Conservation (phyloP, 2,797 vertebrate species). For the Spea hammondii region DNA sequence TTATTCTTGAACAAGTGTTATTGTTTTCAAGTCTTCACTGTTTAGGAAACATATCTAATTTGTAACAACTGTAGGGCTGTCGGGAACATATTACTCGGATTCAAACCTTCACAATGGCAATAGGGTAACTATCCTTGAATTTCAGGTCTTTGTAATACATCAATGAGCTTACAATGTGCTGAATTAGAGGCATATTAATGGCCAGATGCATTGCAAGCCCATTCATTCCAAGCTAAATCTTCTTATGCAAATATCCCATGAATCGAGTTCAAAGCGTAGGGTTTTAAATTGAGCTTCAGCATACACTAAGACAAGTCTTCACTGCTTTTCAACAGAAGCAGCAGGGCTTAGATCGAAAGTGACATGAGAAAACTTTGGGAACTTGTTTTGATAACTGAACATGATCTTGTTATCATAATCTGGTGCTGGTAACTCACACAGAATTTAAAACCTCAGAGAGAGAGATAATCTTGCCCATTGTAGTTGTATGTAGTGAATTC, state of each 20-base stretch:
- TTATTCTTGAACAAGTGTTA: slow-evolving; percentile 29
- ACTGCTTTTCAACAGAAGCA: slow-evolving; percentile 65
- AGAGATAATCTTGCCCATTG: slow-evolving; percentile 95
- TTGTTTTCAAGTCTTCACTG: slow-evolving; percentile 41
- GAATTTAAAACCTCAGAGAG: slow-evolving; percentile 84
- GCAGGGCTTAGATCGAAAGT: slow-evolving; percentile 85
- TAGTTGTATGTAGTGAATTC: slow-evolving; percentile 90
- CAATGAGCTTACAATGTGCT: slow-evolving; percentile 99
- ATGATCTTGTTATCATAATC: slow-evolving; percentile 98
- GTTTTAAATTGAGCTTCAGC: slow-evolving; percentile 85
- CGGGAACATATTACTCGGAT: slow-evolving; percentile 84
- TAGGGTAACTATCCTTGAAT: slow-evolving; percentile 96
- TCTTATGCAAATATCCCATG: slow-evolving; percentile 99
- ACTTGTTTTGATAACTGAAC: slow-evolving; percentile 95
- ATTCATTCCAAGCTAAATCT: slow-evolving; percentile 95
- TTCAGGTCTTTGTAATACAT: slow-evolving; percentile 89
- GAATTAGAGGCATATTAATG: slow-evolving; percentile 99
- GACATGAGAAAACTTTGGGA: slow-evolving; percentile 99
- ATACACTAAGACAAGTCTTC: slow-evolving; percentile 67
- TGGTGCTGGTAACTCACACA: slow-evolving; percentile 88
- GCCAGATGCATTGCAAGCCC: slow-evolving; percentile 87
- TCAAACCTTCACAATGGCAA: slow-evolving; percentile 91
- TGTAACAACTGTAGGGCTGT: slow-evolving; percentile 94
- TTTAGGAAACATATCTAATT: slow-evolving; percentile 94
- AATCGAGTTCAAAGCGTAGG: slow-evolving; percentile 95